Evolutionary conservation across 2,797 vertebrate genomes (phyloP).

Genomic region (Alectoris magna): DNA sequence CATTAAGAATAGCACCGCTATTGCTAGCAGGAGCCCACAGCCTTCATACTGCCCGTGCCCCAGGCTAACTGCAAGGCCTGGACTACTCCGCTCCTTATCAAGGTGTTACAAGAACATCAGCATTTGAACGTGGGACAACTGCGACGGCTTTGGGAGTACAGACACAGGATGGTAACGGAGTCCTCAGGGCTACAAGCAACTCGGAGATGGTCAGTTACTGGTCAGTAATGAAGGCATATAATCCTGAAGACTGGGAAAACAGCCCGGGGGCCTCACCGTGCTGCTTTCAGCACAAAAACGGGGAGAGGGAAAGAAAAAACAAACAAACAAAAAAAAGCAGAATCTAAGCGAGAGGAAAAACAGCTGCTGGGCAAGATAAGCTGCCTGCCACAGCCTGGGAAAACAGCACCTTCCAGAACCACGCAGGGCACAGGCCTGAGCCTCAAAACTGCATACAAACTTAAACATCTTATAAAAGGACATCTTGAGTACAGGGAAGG

Average conservation of each 20-base stretch:
- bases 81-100: neutral
- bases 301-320: neutral
- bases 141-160: neutral
- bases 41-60: fast-evolving
- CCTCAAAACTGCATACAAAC: neutral
- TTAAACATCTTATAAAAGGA: neutral
- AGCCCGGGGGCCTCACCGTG: too few species aligned
- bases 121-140: fast-evolving
- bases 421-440: neutral
- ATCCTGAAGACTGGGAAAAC: neutral
- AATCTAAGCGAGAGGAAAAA: neutral
- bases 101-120: neutral
- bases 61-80: neutral
- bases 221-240: neutral
- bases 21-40: neutral
- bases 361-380: neutral
- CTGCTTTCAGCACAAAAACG: neutral
- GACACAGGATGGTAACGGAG: neutral
- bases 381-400: neutral
- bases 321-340: neutral
- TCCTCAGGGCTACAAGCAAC: neutral
- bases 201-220: neutral
- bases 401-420: neutral
- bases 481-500: fast-evolving
- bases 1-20: neutral